phyloP scores from a whole-genome alignment of 1,140 invertebrate species.

The Calycopis cecrops region DNA sequence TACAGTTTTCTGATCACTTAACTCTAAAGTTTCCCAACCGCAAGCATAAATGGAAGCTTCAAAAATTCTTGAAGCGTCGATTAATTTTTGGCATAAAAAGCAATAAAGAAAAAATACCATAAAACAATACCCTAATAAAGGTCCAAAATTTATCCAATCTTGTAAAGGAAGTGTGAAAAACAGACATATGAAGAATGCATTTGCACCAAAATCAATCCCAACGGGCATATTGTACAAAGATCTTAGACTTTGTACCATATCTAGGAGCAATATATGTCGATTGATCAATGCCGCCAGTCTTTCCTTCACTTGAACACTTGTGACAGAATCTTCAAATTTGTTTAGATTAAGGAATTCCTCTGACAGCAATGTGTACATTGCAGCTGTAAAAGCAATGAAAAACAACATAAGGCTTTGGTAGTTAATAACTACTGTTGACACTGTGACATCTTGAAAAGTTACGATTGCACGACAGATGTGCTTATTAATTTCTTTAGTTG shows the following conservation, averaged over 20 bases:
- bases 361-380: conserved; percentile 46
- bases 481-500: background rate
- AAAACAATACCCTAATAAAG: conserved; percentile 49
- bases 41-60: conserved; percentile 53
- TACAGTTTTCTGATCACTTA: conserved; percentile 45
- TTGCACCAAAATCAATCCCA: conserved; percentile 53
- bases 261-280: conserved; percentile 40
- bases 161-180: conserved; percentile 53
- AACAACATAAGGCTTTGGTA: conserved; percentile 48
- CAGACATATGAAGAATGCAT: conserved; percentile 48
- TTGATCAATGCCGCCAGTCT: conserved; percentile 31
- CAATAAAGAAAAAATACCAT: conserved; percentile 59
- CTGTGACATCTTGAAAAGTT: conserved; percentile 33
- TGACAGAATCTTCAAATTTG: conserved; percentile 18
- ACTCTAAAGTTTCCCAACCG: conserved; percentile 56
- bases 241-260: conserved; percentile 38
- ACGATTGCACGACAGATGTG: conserved; percentile 34
- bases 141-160: conserved; percentile 44
- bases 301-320: conserved; percentile 26
- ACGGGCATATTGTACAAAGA: conserved; percentile 50
- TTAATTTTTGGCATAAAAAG: conserved; percentile 51
- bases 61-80: conserved; percentile 46
- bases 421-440: conserved; percentile 38
- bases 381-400: conserved; percentile 46
- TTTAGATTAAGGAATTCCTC: conserved; percentile 41